These are phyloP conservation scores for Uropsilus gracilis DNA, from an alignment of 2,113 vertebrate species.

Conservation along the genomic window DNA sequence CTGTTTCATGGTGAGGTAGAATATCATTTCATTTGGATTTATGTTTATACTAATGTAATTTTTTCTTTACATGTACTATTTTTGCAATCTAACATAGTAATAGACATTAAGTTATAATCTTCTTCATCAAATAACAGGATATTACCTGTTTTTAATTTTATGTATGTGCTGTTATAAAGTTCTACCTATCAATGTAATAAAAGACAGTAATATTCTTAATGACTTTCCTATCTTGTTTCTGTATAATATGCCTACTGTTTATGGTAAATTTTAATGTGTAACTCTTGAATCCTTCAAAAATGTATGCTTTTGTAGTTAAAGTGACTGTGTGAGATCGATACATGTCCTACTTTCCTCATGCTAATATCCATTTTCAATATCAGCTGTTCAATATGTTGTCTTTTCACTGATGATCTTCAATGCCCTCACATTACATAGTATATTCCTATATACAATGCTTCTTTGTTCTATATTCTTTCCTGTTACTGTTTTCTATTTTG, in stretches of 20 bases:
- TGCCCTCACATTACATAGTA: neutral
- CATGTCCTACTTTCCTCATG: neutral
- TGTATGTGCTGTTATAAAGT: neutral
- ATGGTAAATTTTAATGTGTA: neutral
- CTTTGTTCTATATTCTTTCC: neutral
- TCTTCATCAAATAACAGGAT: neutral
- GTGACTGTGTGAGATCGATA: neutral
- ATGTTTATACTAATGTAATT: neutral
- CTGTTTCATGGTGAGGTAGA: neutral
- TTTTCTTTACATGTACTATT: constrained; percentile 7
- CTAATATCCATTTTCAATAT: neutral
- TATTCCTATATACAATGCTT: neutral
- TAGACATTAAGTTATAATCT: neutral
- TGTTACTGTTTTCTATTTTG: neutral
- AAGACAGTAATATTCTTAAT: neutral
- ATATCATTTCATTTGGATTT: neutral
- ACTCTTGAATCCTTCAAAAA: neutral
- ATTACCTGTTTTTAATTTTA: neutral
- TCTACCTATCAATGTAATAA: neutral
- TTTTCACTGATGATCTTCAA: neutral
- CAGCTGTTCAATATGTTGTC: neutral
- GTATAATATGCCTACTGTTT: neutral
- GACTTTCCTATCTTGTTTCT: neutral
- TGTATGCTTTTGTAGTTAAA: neutral
- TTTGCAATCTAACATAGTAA: neutral